Base-by-base conservation (phyloP, 1,140 invertebrate genomes). In the Helicoverpa zea region DNA sequence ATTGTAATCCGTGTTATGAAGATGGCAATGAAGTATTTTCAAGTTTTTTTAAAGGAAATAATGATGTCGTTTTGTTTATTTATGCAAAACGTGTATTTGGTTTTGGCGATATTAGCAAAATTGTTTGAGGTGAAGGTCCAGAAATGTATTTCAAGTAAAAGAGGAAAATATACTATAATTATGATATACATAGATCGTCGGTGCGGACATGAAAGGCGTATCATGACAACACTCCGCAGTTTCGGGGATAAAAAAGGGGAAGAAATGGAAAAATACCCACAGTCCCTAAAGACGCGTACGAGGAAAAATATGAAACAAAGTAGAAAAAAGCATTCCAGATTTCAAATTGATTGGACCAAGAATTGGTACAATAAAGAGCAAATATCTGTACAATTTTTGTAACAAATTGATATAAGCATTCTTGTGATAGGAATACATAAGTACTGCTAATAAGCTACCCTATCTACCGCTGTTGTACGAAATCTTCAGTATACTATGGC, bases 321-420 rank as follows among this genome's bases (percentile, higher is more conserved):
- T 49, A 77, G 59, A 77, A 77, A 77, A 54, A 76, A 64, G 61
- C 61, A 77, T 77, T 64, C 59, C 59, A 77, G 61, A 77, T 64
- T 64, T 77, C 14, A 66, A 77, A 77, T 52, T 77, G 75, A 77
- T 77, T 77, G 75, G 23, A 10, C 75, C 75, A 66, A 66, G 30
- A 77, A 77, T 77, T 77, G 59, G 47, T 66, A 64, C 49, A 64
- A 77, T 77, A 77, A 77, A 64, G 61, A 77, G 61, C 75, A 64
- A 77, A 77, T 64, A 64, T 77, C 59, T 77, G 47, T 77, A 66
- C 75, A 66, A 51, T 77, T 73, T 75, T 54, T 77, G 59, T 52
- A 30, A 77, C 75, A 77, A 77, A 66, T 77, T 77, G 75, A n/a
- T 77, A 64, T 77, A 18, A 66, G 75, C 52, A 30, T 77, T 54